Conservation (phyloP, 2,888 invertebrate genomes). For the Cantharis nigra region DNA sequence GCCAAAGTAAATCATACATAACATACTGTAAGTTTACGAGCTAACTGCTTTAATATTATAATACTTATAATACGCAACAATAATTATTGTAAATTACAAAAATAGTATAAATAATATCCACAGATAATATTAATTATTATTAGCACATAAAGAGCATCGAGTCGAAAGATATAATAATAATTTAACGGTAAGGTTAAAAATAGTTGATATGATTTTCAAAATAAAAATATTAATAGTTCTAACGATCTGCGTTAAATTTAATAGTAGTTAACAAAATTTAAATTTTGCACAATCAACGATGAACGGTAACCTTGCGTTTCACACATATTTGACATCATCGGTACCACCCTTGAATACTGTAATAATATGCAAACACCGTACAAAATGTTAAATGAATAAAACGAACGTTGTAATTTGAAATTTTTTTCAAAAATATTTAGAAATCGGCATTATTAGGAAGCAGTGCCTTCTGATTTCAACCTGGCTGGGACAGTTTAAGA, state of each 20-base stretch:
- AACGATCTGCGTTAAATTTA: neutral
- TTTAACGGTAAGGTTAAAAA: neutral
- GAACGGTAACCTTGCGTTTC: too few species aligned
- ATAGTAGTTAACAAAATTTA: neutral
- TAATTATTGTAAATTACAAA: neutral
- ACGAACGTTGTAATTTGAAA: too few species aligned
- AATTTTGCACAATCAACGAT: neutral
- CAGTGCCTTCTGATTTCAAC: too few species aligned
- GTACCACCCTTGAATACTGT: neutral
- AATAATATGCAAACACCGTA: too few species aligned
- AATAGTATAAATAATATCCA: neutral
- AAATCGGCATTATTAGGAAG: too few species aligned
- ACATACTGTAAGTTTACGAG: neutral
- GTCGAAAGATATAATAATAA: too few species aligned
- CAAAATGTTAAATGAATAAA: too few species aligned
- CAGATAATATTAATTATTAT: neutral
- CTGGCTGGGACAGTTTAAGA: too few species aligned
- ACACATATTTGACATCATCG: too few species aligned
- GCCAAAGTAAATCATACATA: neutral
- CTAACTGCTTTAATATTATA: neutral
- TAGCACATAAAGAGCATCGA: too few species aligned
- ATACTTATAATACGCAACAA: neutral
- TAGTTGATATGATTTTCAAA: neutral
- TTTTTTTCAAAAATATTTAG: too few species aligned
- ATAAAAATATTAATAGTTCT: neutral